Conservation (phyloP, 2,888 invertebrate genomes). For the Glaucopsyche alexis region DNA sequence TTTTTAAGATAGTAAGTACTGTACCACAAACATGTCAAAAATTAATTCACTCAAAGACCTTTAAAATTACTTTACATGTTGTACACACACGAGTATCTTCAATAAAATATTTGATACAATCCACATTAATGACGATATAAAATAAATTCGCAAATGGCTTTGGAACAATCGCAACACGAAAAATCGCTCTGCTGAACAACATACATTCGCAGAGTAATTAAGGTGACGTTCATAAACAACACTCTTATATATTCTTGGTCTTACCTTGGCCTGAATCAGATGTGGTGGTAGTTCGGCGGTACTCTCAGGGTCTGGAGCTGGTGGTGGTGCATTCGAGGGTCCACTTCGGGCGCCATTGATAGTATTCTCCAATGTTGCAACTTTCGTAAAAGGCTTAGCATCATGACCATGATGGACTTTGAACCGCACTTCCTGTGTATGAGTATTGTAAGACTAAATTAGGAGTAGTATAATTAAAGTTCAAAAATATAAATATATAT, state of each 20-base stretch:
- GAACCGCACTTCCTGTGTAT: conserved; percentile 92
- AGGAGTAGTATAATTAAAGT: conserved; percentile 33
- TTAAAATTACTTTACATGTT: conserved; percentile 2
- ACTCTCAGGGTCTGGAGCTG: conserved; percentile 39
- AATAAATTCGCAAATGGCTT: conserved; percentile 17
- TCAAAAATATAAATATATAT: neutral
- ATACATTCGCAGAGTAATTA: conserved; percentile 33
- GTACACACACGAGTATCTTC: neutral
- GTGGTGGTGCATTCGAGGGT: conserved; percentile 45
- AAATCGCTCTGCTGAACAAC: conserved; percentile 38
- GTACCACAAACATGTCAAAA: neutral
- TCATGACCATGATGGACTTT: conserved; percentile 87
- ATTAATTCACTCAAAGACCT: neutral
- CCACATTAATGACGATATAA: conserved; percentile 5
- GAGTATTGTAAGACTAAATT: conserved; percentile 45
- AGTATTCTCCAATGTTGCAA: conserved; percentile 92
- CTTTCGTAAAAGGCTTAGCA: conserved; percentile 94
- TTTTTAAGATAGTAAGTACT: too few species aligned
- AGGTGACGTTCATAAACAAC: conserved; percentile 32
- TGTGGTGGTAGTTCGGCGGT: conserved; percentile 70
- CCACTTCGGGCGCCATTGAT: conserved; percentile 87
- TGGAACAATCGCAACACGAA: conserved; percentile 18
- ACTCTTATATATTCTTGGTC: neutral
- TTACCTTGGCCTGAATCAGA: conserved; percentile 70
- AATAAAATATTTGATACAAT: conserved; percentile 1